Conservation (phyloP, 1,140 invertebrate genomes). For the Akabosia matsudoensis region DNA sequence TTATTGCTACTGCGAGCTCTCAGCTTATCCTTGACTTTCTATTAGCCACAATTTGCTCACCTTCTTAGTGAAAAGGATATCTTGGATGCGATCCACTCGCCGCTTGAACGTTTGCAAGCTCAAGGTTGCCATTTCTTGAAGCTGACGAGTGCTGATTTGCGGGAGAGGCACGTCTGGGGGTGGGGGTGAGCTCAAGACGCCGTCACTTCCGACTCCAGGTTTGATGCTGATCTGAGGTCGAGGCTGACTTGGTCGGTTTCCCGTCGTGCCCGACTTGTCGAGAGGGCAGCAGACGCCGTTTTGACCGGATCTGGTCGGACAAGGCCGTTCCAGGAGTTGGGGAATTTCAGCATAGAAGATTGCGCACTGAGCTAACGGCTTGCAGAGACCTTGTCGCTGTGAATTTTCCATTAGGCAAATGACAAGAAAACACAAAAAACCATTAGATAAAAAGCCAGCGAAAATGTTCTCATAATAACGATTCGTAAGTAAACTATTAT, state of each 20-base stretch:
- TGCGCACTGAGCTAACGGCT: constrained; percentile 53
- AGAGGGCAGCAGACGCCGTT: constrained; percentile 54
- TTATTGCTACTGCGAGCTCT: too few species aligned
- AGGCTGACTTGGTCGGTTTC: constrained; percentile 27
- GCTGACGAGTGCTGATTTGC: constrained; percentile 48
- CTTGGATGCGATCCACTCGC: constrained; percentile 46
- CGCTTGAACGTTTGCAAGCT: constrained; percentile 35
- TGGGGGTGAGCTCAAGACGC: constrained; percentile 50
- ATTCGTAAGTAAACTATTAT: too few species aligned
- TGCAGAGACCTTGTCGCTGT: constrained; percentile 50
- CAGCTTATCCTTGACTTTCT: background rate
- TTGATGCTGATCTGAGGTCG: constrained; percentile 26
- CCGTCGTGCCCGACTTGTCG: constrained; percentile 51
- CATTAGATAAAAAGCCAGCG: background rate
- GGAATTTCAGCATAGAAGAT: constrained; percentile 55
- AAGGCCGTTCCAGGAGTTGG: constrained; percentile 52
- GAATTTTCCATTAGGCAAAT: background rate
- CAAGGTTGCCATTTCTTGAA: constrained; percentile 47
- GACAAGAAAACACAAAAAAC: background rate
- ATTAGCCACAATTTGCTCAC: constrained; percentile 8
- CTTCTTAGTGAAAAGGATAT: constrained; percentile 46
- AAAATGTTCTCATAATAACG: background rate
- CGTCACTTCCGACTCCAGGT: constrained; percentile 44
- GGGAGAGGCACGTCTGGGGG: constrained; percentile 50
- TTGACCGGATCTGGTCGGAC: constrained; percentile 49